phyloP scores from a whole-genome alignment of 1,140 invertebrate genomes.

The Caenorhabditis tropicalis region DNA sequence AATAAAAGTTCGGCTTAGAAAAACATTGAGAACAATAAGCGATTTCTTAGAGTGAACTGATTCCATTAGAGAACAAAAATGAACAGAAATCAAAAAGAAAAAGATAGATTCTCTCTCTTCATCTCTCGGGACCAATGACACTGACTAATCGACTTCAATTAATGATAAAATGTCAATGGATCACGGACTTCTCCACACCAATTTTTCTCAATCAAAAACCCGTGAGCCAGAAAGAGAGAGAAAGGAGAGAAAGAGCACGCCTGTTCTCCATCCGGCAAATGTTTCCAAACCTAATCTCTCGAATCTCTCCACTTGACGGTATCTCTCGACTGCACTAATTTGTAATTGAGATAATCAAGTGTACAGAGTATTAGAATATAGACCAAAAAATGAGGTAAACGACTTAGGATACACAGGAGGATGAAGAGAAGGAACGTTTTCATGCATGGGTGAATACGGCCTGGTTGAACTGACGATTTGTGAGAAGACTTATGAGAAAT shows the following conservation, averaged over 20 bases:
- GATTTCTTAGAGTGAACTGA: too few species aligned
- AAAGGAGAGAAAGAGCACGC: slow-evolving; percentile 9
- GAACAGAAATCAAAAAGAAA: background rate
- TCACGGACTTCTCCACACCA: background rate
- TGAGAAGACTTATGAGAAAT: background rate
- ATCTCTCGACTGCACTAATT: slow-evolving; percentile 14
- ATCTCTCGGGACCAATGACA: slow-evolving; percentile 14
- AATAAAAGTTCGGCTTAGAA: too few species aligned
- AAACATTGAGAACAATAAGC: too few species aligned
- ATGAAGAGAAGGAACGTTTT: background rate
- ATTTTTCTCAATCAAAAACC: slow-evolving; percentile 31
- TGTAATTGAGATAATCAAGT: slow-evolving; percentile 34
- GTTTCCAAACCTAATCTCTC: background rate
- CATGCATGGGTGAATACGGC: background rate
- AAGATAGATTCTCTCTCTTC: background rate
- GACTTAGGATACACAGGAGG: background rate
- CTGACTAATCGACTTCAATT: slow-evolving; percentile 20
- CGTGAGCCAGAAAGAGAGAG: background rate
- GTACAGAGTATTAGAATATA: background rate
- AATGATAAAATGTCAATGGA: slow-evolving; percentile 36
- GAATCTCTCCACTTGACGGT: background rate
- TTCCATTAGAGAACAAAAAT: background rate
- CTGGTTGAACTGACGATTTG: background rate
- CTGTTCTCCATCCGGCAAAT: slow-evolving; percentile 27
- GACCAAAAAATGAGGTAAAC: slow-evolving; percentile 11